A percentile compares a stretch with the other conserved stretches of the same genome.
Conservation (phyloP, 2,797 vertebrate genomes). For the Sebastolobus altivelis region DNA sequence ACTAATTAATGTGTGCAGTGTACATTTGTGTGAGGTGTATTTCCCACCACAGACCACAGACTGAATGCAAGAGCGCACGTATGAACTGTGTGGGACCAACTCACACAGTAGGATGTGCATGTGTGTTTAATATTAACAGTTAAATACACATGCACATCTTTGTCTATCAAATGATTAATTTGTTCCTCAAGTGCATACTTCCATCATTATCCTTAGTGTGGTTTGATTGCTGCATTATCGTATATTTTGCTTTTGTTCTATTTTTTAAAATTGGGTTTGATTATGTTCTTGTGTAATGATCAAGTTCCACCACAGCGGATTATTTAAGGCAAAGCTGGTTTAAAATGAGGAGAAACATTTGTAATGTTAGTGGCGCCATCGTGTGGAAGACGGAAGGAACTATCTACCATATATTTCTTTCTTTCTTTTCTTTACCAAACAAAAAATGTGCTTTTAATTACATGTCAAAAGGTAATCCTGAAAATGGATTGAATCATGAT, state of each 20-base stretch:
- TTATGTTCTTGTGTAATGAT: background rate
- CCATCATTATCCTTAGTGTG: background rate
- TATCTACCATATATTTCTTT: background rate
- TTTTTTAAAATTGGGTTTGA: background rate
- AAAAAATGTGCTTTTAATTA: background rate
- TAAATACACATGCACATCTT: background rate
- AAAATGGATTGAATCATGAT: background rate
- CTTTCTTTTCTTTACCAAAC: background rate
- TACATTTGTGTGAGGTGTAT: conserved; percentile 4
- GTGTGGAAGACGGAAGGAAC: conserved; percentile 22
- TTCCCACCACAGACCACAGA: conserved; percentile 16
- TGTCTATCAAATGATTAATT: background rate
- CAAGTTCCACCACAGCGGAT: background rate
- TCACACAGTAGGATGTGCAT: background rate
- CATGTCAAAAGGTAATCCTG: background rate
- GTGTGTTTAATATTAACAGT: background rate
- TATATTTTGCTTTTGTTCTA: background rate
- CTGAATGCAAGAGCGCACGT: background rate
- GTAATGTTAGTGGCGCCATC: conserved; percentile 60
- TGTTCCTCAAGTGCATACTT: background rate
- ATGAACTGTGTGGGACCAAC: background rate
- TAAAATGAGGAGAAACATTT: conserved; percentile 11
- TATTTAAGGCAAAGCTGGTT: background rate
- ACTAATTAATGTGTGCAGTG: background rate
- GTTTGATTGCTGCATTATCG: background rate